Percentiles rank a stretch among this genome's conserved stretches.
phyloP scores from a whole-genome alignment of 2,888 invertebrate genomes.

The Dasypogon diadema region DNA sequence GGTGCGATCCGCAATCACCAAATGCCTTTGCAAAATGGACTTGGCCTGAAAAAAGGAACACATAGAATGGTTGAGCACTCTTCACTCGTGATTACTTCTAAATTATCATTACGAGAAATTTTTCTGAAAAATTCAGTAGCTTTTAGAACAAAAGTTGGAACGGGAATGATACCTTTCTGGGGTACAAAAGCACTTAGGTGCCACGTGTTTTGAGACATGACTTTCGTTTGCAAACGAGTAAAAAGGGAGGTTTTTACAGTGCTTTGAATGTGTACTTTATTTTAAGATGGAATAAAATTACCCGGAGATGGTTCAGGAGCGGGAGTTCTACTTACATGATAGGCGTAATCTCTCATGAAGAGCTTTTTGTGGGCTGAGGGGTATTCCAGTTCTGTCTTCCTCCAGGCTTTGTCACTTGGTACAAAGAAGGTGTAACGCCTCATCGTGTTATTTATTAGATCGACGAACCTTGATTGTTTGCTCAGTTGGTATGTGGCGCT shows the following conservation, averaged over 20 bases:
- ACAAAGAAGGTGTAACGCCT: constrained; percentile 92
- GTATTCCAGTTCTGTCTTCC: constrained; percentile 77
- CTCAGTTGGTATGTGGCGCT: constrained; percentile 86
- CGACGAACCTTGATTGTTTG: constrained; percentile 80
- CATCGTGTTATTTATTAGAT: constrained; percentile 79
- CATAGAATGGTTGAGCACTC: no score
- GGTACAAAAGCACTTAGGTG: constrained; percentile 9
- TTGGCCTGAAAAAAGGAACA: constrained; percentile 72
- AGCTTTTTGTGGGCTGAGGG: constrained; percentile 88
- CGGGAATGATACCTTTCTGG: neutral
- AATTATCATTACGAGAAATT: no score
- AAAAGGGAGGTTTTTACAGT: neutral
- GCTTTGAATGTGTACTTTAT: neutral
- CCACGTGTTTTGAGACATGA: constrained; percentile 1
- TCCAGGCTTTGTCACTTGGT: constrained; percentile 92
- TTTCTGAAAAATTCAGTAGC: constrained; percentile 51
- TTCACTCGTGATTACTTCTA: constrained; percentile 2
- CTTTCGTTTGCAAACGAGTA: neutral
- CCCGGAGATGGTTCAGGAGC: neutral
- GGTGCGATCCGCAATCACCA: constrained; percentile 83
- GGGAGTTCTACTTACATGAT: constrained; percentile 83
- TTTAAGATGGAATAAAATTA: neutral
- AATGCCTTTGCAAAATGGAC: constrained; percentile 88
- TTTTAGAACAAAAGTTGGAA: constrained; percentile 24
- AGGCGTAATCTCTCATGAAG: constrained; percentile 83